Percentiles rank a stretch among this genome's conserved stretches.
Conservation (phyloP, 2,113 vertebrate genomes). For the Dolichotis patagonum region DNA sequence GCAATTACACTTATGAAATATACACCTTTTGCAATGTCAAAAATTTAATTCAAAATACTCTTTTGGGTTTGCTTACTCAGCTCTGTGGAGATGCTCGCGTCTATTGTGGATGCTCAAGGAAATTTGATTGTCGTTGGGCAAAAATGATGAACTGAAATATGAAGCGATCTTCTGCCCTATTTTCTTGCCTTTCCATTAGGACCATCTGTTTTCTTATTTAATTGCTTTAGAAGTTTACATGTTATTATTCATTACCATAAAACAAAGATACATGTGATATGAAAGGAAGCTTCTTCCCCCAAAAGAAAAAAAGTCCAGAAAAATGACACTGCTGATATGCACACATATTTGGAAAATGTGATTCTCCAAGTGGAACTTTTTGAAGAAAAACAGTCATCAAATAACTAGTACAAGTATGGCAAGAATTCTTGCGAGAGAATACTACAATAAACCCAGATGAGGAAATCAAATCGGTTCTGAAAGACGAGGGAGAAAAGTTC, state of each 20-base stretch:
- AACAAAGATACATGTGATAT: conserved; percentile 95
- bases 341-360: conserved; percentile 86
- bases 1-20: neutral
- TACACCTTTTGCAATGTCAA: neutral
- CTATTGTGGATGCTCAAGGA: conserved; percentile 25
- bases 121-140: conserved; percentile 59
- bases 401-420: neutral
- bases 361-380: conserved; percentile 88
- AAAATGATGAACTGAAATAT: conserved; percentile 66
- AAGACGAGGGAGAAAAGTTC: neutral
- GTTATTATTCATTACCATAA: conserved; percentile 94
- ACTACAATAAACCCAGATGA: neutral
- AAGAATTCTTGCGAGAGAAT: neutral
- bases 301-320: conserved; percentile 93
- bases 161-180: conserved; percentile 34
- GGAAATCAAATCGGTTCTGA: neutral
- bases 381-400: conserved; percentile 87
- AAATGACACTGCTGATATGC: conserved; percentile 86
- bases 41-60: conserved; percentile 66
- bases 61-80: conserved; percentile 80
- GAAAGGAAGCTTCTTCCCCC: conserved; percentile 87
- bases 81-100: conserved; percentile 72
- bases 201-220: neutral
- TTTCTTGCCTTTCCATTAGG: conserved; percentile 46
- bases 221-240: conserved; percentile 88